Evolutionary conservation across 1,140 invertebrate species (phyloP), one percentile per base, ranked within the genome.

Genomic region (Bombus confusus): DNA sequence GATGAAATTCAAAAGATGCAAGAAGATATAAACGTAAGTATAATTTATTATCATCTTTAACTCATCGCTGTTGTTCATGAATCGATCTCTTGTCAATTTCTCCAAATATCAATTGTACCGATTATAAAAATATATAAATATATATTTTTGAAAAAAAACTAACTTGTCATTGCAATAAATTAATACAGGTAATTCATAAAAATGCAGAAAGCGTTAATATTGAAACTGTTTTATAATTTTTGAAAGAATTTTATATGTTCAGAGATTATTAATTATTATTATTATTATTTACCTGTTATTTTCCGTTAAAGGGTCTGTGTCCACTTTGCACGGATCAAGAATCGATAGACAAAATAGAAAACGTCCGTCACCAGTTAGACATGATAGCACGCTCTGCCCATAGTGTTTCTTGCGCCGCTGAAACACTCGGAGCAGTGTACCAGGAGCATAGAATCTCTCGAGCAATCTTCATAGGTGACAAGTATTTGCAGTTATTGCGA

Each of bases 311-410:
- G 95, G 93, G 93, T 47, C 80, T 95, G 59, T 94, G 92, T 47
- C 93, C 92, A 31, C 87, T 94, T 76, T 95, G 94, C 86, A 92
- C 91, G 75, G 94, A 95, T 72, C 93, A 93, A 76, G 95, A 95
- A 52, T 95, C 94, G 3, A 89, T 95, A 73, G 94, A 95, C 69
- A 92, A 92, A 66, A 92, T 95, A 43, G 94, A 95, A 43, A 91
- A 88, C 34, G 92, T 93, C n/a, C 92, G 92, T 43, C 92, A 91
- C 80, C 94, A 94, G 83, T 87, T 95, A 34, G 89, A 94, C 69
- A 95, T 94, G 92, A 93, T 95, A 34, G 87, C 90, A 9, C 92
- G 92, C 18, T 95, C 94, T 73, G 90, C 92, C 4, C 93, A 93
- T 74, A 91, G 87, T 41, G 91, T 95, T 10, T 95, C 94, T 25